These are phyloP conservation scores for Drosophila emarginata DNA, from an alignment of 2,888 invertebrate genomes.

Conservation along the genomic window DNA sequence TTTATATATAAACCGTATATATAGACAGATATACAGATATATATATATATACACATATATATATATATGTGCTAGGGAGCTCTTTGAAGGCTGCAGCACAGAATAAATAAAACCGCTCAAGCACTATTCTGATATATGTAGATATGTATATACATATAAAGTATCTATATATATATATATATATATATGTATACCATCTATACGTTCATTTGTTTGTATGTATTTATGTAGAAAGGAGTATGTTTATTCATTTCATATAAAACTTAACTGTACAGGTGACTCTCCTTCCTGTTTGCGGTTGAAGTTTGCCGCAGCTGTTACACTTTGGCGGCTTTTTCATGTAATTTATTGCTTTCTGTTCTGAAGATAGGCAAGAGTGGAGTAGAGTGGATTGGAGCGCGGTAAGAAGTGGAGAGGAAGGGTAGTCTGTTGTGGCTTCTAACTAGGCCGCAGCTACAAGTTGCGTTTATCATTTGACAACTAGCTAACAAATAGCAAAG, in stretches of 20 bases:
- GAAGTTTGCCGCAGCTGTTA: constrained; percentile 70
- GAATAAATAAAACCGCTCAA: constrained; percentile 5
- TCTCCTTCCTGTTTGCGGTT: constrained; percentile 47
- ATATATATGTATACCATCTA: no score
- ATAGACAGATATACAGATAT: constrained; percentile 11
- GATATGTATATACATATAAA: background rate
- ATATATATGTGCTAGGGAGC: background rate
- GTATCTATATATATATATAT: background rate
- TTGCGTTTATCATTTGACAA: constrained; percentile 74
- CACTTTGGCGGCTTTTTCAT: constrained; percentile 78
- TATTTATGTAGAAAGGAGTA: no score
- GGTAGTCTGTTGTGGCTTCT: constrained; percentile 35
- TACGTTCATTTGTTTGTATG: no score
- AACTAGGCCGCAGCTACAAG: constrained; percentile 68
- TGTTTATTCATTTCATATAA: constrained; percentile 12
- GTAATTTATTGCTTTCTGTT: constrained; percentile 69
- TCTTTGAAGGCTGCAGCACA: constrained; percentile 3
- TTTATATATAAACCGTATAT: constrained; percentile 37
- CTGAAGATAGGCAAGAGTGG: constrained; percentile 16
- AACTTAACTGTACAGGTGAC: constrained; percentile 8
- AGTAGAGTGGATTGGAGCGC: no score
- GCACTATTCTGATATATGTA: background rate
- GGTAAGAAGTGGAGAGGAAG: no score
- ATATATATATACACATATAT: constrained; percentile 21
- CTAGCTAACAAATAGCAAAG: constrained; percentile 51